Conservation (phyloP, 2,888 invertebrate genomes). For the Thereva unica region DNA sequence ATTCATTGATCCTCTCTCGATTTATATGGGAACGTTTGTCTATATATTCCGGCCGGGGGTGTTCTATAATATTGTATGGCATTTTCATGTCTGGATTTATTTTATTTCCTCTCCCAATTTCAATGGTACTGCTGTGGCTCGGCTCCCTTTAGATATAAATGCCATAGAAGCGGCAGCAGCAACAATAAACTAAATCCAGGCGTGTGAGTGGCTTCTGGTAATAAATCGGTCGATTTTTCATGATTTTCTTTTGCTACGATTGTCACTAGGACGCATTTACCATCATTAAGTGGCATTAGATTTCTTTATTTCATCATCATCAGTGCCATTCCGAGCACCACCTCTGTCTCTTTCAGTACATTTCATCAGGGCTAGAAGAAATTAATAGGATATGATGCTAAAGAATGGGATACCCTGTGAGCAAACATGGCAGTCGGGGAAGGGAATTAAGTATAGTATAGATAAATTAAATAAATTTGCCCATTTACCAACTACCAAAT, state of each 20-base stretch:
- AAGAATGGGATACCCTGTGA: too few species aligned
- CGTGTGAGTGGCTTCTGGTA: constrained; percentile 35
- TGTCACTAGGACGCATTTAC: constrained; percentile 36
- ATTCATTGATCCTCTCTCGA: constrained; percentile 35
- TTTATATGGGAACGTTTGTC: constrained; percentile 27
- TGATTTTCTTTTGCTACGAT: constrained; percentile 38
- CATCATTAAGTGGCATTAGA: constrained; percentile 40
- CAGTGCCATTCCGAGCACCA: constrained; percentile 14
- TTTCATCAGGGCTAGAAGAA: constrained; percentile 4
- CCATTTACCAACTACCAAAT: too few species aligned
- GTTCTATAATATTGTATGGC: constrained; percentile 25
- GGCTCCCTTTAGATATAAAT: not conserved
- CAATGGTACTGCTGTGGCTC: not conserved
- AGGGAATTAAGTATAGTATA: too few species aligned
- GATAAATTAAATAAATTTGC: too few species aligned
- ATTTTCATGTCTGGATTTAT: constrained; percentile 37
- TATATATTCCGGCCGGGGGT: not conserved
- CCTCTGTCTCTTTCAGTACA: constrained; percentile 6
- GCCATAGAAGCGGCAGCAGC: not conserved
- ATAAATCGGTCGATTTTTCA: constrained; percentile 41
- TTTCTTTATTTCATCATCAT: constrained; percentile 38
- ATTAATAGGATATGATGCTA: too few species aligned
- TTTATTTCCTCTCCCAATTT: constrained; percentile 32
- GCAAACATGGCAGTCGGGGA: too few species aligned
- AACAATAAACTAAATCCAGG: constrained; percentile 29